phyloP scores from a whole-genome alignment of 1,140 invertebrate species.

The Drosophila fuyamai region DNA sequence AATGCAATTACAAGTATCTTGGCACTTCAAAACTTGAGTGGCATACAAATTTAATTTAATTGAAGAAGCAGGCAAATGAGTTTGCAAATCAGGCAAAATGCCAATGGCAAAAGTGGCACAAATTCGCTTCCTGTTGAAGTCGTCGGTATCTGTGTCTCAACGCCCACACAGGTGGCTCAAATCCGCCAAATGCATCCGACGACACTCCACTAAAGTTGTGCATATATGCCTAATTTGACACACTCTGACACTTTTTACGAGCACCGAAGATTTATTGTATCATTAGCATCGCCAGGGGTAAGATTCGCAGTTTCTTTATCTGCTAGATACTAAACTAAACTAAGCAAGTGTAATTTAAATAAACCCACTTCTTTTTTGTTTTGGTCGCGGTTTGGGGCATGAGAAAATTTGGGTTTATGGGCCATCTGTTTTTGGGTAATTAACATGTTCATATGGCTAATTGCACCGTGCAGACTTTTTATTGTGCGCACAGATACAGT shows the following conservation, averaged over 20 bases:
- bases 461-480: conserved; percentile 48
- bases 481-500: not conserved
- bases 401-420: conserved; percentile 68
- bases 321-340: conserved; percentile 21
- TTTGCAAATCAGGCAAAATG: conserved; percentile 45
- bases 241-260: conserved; percentile 61
- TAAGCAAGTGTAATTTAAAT: conserved; percentile 63
- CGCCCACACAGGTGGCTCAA: conserved; percentile 31
- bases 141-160: conserved; percentile 4
- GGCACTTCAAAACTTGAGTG: conserved; percentile 32
- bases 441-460: conserved; percentile 71
- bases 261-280: conserved; percentile 70
- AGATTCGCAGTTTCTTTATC: conserved; percentile 14
- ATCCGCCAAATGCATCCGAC: conserved; percentile 18
- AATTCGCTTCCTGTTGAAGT: conserved; percentile 18
- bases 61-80: conserved; percentile 28
- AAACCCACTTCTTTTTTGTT: conserved; percentile 48
- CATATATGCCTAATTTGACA: conserved; percentile 68
- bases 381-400: conserved; percentile 46
- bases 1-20: conserved; percentile 28
- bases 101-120: conserved; percentile 43
- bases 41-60: conserved; percentile 43
- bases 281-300: conserved; percentile 59
- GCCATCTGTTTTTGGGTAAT: conserved; percentile 61
- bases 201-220: conserved; percentile 6